Evolutionary conservation across 2,113 vertebrate species (phyloP), one percentile per base, ranked within the genome.

Genomic region (Ammodytes dubius): DNA sequence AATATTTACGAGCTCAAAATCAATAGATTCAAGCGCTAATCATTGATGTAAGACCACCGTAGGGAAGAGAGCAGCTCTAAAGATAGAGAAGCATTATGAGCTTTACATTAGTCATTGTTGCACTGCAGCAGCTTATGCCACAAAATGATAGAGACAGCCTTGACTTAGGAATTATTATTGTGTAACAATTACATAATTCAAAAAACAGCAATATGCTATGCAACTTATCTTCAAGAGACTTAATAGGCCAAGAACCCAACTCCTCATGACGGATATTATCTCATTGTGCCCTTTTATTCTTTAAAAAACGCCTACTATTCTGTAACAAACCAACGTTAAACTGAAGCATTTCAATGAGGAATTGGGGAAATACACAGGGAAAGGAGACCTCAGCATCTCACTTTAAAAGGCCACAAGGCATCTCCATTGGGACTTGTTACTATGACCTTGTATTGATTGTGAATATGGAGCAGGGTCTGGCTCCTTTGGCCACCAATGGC

Each of bases 401-500:
- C 47, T 70, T 70, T 72, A 71, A 70, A 77, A 81, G 40, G 68
- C 60, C 79, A 83, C 82, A 72, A 89, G 81, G 19, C 67, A 0
- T 57, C 67, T 85, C 82, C 74, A 67, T 0, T 57, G 83, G 67
- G 70, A 88, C 73, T 56, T 49, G 74, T 46, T 46, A 39, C 81
- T 70, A 14, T 63, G 70, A 84, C 86, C 58, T 64, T 15, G 49
- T 84, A 90, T 86, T 63, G 85, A 91, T 81, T 73, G 17, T 52
- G 52, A 73, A 70, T 65, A 68, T 72, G 47, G 45, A 84, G 74
- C 52, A 63, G 71, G 70, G 77, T 69, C 77, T 27, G 52, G 57
- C 63, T 87, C 63, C 14, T 77, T 15, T 61, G 65, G 74, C 74
- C 67, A 71, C 54, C 58, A 68, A 13, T 64, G 60, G 52, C 11